A percentile compares a stretch with the other conserved stretches of the same genome.
These are phyloP conservation scores for Chaetorhynchus papuensis DNA, from an alignment of 2,113 vertebrate species.

Conservation along the genomic window DNA sequence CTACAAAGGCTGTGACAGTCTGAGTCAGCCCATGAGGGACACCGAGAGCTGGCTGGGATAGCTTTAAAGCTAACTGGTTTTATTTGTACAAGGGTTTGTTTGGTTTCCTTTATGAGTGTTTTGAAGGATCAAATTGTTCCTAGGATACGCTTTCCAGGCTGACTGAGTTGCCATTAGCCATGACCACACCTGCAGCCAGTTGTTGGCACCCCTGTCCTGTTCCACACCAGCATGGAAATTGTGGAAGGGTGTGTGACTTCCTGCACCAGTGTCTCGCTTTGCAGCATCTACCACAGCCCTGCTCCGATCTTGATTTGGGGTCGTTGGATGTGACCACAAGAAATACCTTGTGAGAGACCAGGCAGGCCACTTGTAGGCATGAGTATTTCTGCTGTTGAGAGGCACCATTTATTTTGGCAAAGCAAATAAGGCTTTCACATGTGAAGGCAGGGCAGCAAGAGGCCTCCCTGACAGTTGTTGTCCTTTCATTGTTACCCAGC, in stretches of 20 bases:
- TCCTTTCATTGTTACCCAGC: background rate
- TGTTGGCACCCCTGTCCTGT: background rate
- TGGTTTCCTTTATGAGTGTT: background rate
- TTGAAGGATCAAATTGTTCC: background rate
- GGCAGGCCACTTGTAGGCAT: background rate
- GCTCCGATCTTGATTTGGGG: background rate
- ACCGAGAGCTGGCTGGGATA: fast-evolving
- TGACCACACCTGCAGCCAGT: background rate
- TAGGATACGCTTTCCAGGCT: background rate
- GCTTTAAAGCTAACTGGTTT: background rate
- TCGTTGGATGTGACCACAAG: background rate
- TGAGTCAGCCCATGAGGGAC: fast-evolving
- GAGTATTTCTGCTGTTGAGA: background rate
- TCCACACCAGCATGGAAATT: background rate
- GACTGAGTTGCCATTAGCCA: background rate
- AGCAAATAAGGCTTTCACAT: background rate
- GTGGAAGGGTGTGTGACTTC: background rate
- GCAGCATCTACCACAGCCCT: background rate
- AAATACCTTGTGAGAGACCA: background rate
- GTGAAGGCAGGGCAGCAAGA: background rate
- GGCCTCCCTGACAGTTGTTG: background rate
- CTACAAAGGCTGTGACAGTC: background rate
- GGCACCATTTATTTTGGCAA: background rate
- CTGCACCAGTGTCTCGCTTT: fast-evolving
- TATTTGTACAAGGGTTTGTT: background rate